Percentiles rank a stretch among this genome's conserved stretches.
Evolutionary conservation across 1,140 invertebrate species (phyloP).

Genomic region (Drosophila pruinosa): DNA sequence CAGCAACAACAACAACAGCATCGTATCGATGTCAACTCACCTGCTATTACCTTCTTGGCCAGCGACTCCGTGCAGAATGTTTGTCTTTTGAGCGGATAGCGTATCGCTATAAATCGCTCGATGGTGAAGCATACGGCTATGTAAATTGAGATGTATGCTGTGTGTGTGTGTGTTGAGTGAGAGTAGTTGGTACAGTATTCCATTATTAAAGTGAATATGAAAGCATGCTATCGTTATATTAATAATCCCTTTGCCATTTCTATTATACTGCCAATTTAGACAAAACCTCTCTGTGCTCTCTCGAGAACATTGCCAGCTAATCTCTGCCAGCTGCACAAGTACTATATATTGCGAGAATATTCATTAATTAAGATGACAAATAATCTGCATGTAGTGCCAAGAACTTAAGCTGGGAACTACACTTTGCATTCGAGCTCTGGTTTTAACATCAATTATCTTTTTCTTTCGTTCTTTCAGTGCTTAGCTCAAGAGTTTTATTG

Average conservation of each 20-base stretch:
- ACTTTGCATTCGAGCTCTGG: not conserved
- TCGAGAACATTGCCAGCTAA: not conserved
- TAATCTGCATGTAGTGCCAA: not conserved
- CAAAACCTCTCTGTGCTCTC: not conserved
- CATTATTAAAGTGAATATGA: slow-evolving; percentile 29
- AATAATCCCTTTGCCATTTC: slow-evolving; percentile 17
- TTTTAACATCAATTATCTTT: not conserved
- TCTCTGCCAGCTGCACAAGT: not conserved
- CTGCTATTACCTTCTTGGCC: slow-evolving; percentile 85
- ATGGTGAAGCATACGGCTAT: slow-evolving; percentile 91
- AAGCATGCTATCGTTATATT: slow-evolving; percentile 31
- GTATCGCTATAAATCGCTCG: slow-evolving; percentile 90
- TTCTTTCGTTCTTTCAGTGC: not conserved
- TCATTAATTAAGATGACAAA: slow-evolving; percentile 6
- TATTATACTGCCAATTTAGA: not conserved
- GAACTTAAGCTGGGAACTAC: not conserved
- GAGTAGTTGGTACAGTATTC: slow-evolving; percentile 26
- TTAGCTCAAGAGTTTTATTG: not conserved
- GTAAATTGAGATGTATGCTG: slow-evolving; percentile 90
- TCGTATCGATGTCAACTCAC: slow-evolving; percentile 49
- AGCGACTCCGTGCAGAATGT: slow-evolving; percentile 87
- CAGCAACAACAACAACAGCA: too few relatives aligned
- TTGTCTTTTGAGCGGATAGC: slow-evolving; percentile 89
- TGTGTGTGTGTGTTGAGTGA: not conserved
- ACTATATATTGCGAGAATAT: not conserved